Evolutionary conservation across 2,888 invertebrate genomes (phyloP), one percentile per base, ranked within the genome.

Genomic region (Coleophora deauratella): DNA sequence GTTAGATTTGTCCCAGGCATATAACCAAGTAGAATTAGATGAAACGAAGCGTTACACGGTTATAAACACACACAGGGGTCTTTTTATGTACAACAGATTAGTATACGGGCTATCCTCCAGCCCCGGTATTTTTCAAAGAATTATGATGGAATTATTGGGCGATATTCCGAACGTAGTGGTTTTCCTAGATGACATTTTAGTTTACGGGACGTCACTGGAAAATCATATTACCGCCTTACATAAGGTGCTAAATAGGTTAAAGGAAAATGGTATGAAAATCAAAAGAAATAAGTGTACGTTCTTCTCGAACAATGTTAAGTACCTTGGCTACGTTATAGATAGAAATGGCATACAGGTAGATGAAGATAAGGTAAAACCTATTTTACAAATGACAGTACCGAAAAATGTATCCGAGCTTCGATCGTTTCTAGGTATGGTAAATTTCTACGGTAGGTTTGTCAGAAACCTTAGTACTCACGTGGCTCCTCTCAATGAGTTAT

Each of bases 81-180:
- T 37, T 12, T 41, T 13, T 6, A 10, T 8, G 10, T 36, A 30
- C 30, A 45, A 45, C 33, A 30, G 45, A 3, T 27, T 45, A 27
- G 44, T 45, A n/a, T 44, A 36, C 27, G 41, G 44, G 0, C 11
- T 45, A 9, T 10, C 44, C 1, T 45, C 44, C 1, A 45, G 44
- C n/a, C 36, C 38, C 27, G 42, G 40, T 1, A 42, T 42, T 8
- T 45, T 45, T 11, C 42, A 45, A 12, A 35, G 42, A 1, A 42
- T 45, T 9, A 44, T 44, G 44, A 33, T 27, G 1, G 35, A 44
- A 15, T 13, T 44, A 30, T 31, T 44, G n/a, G n/a, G 38, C 1
- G 34, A 14, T 10, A 9, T 34, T 3, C 34, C 34, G 7, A 13
- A 9, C 15, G 14, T 13, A 10, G 9, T 4, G 7, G 34, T 34